Conservation (phyloP, 2,113 vertebrate genomes). For the Platysternon megacephalum region DNA sequence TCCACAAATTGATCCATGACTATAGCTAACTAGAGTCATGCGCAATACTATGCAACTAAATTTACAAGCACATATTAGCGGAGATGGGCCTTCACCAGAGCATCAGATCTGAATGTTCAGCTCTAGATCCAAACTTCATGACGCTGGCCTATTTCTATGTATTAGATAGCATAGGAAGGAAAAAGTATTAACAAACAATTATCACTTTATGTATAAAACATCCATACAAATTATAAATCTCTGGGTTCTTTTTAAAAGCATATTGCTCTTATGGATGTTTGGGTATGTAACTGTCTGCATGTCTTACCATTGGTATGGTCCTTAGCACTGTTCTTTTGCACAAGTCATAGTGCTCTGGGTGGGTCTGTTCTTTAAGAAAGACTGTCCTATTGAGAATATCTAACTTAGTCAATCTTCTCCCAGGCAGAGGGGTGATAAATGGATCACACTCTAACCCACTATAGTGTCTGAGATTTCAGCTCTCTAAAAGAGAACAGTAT, state of each 20-base stretch:
- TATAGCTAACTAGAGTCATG: conserved; percentile 26
- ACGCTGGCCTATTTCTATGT: neutral
- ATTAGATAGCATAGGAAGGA: neutral
- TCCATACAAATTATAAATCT: neutral
- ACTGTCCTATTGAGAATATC: neutral
- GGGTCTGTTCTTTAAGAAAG: neutral
- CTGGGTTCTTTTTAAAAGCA: neutral
- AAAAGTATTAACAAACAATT: neutral
- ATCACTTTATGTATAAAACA: neutral
- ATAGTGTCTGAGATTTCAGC: neutral
- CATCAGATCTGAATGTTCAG: neutral
- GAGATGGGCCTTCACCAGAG: neutral
- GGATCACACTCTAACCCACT: neutral
- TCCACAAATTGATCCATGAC: conserved; percentile 18
- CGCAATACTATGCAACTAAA: neutral
- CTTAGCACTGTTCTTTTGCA: neutral
- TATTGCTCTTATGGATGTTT: neutral
- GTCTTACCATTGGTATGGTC: neutral
- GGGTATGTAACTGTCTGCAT: neutral
- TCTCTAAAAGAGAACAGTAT: neutral
- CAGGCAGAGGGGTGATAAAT: neutral
- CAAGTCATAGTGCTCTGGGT: neutral
- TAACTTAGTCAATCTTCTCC: neutral
- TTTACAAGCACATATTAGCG: conserved; percentile 29
- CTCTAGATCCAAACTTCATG: neutral